Conservation (phyloP, 2,888 invertebrate genomes). For the Bugulina stolonifera region DNA sequence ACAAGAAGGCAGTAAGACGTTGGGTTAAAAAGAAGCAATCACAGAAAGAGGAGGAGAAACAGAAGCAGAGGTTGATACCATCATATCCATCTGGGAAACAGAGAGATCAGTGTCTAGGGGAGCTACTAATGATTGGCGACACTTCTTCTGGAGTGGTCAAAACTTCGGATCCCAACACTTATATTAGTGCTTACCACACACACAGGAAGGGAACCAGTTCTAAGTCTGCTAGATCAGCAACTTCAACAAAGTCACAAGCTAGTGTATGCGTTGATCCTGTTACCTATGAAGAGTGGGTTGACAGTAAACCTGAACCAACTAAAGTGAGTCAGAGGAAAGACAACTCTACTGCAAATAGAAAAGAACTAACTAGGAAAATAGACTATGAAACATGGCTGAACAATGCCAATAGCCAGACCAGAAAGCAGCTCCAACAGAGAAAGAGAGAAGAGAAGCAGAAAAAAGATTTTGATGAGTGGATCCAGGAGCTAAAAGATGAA, state of each 20-base stretch:
- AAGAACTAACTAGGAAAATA: neutral
- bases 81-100: neutral
- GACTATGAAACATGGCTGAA: conserved; percentile 18
- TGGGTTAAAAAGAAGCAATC: neutral
- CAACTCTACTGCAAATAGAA: neutral
- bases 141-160: neutral
- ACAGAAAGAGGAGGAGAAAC: neutral
- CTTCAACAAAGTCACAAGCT: neutral
- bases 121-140: conserved; percentile 12
- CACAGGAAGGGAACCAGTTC: neutral
- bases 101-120: neutral
- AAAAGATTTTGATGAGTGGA: conserved; percentile 24
- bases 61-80: neutral
- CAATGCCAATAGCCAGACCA: neutral
- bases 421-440: neutral
- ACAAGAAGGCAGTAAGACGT: conserved; percentile 17
- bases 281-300: conserved; percentile 10
- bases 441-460: conserved; percentile 23
- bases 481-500: conserved; percentile 12
- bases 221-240: neutral
- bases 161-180: neutral
- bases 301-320: conserved; percentile 1
- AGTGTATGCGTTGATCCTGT: neutral
- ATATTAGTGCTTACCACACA: conserved; percentile 7
- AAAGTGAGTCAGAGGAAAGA: neutral